Evolutionary conservation across 2,888 invertebrate species (phyloP).

Genomic region (Heterodera filipjevi): DNA sequence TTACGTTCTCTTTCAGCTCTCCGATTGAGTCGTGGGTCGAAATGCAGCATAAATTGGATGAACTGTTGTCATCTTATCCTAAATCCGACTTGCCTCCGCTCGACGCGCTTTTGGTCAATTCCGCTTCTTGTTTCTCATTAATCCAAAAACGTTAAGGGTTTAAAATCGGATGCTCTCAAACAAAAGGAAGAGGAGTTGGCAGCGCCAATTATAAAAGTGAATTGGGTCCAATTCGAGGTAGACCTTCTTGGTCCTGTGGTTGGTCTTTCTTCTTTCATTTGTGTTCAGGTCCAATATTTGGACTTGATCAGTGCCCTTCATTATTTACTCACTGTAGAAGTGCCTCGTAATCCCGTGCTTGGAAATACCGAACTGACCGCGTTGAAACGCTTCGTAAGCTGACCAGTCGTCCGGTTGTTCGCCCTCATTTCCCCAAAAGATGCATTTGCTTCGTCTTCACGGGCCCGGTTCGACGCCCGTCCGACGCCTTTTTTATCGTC

Average conservation of each 20-base stretch:
- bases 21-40: slow-evolving; percentile 39
- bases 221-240: slow-evolving; percentile 67
- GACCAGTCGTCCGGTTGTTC: not conserved
- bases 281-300: slow-evolving; percentile 74
- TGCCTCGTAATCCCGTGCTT: slow-evolving; percentile 76
- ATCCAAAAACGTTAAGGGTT: not conserved
- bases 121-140: not conserved
- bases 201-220: slow-evolving; percentile 13
- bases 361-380: slow-evolving; percentile 77
- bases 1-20: slow-evolving; percentile 33
- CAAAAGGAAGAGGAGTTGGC: not conserved
- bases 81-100: slow-evolving; percentile 9
- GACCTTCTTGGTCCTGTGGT: too few species aligned
- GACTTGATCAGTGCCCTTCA: slow-evolving; percentile 87
- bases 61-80: slow-evolving; percentile 20
- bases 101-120: not conserved
- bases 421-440: slow-evolving; percentile 66
- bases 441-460: slow-evolving; percentile 75
- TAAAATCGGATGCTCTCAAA: not conserved
- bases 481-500: slow-evolving; percentile 73
- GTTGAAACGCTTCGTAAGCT: slow-evolving; percentile 72
- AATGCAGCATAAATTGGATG: slow-evolving; percentile 48
- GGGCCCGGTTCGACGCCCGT: slow-evolving; percentile 80
- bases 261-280: not conserved
- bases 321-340: slow-evolving; percentile 81